Evolutionary conservation across 2,888 invertebrate species (phyloP).

Genomic region (Hyalella azteca): DNA sequence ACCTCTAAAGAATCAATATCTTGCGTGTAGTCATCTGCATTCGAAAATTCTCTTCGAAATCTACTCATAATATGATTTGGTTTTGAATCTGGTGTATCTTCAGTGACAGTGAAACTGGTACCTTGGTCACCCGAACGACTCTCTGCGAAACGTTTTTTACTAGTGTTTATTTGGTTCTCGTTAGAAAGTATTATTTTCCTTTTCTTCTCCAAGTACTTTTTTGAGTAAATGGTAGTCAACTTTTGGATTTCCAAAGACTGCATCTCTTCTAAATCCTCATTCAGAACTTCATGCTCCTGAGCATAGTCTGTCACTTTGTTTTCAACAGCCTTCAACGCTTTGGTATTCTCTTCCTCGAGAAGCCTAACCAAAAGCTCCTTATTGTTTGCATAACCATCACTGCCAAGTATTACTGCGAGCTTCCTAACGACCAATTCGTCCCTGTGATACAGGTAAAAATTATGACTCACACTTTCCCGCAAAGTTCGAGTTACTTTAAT

Average conservation of each 20-base stretch:
- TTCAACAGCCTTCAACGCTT: not conserved
- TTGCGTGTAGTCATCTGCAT: too few relatives aligned
- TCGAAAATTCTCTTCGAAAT: too few relatives aligned
- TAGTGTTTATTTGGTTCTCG: not conserved
- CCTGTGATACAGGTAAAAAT: not conserved
- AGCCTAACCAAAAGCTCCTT: not conserved
- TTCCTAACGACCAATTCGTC: not conserved
- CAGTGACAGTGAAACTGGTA: too few relatives aligned
- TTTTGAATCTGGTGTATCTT: too few relatives aligned
- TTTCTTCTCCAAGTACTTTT: not conserved
- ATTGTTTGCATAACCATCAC: not conserved
- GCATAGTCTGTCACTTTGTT: too few relatives aligned
- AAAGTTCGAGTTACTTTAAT: conserved; percentile 7
- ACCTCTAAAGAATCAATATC: too few relatives aligned
- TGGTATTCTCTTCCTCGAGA: not conserved
- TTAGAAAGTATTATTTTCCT: not conserved
- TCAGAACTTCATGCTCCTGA: too few relatives aligned
- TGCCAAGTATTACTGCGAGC: not conserved
- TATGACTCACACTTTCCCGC: not conserved
- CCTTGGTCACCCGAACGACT: too few relatives aligned
- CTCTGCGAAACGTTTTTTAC: too few relatives aligned
- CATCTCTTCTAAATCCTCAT: too few relatives aligned
- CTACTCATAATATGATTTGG: too few relatives aligned
- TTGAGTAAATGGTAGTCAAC: not conserved
- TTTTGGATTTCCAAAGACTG: not conserved